Conservation (phyloP, 2,113 vertebrate species). For the Callipepla squamata region DNA sequence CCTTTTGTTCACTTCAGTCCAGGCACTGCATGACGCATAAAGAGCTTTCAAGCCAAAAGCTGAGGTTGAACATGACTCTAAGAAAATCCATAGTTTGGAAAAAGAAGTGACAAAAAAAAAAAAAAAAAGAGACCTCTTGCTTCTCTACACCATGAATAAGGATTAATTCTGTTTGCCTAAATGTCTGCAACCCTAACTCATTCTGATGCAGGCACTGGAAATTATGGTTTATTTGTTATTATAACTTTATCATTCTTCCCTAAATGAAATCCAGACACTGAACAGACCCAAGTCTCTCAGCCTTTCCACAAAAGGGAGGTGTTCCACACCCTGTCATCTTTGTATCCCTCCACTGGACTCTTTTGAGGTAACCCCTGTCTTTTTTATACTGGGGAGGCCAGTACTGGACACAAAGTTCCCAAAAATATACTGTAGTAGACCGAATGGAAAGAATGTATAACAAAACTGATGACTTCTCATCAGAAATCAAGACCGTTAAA, state of each 20-base stretch:
- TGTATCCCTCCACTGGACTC: too few relatives aligned
- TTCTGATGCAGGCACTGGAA: not conserved
- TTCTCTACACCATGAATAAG: not conserved
- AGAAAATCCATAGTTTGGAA: not conserved
- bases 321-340: too few relatives aligned
- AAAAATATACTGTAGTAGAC: not conserved
- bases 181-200: not conserved
- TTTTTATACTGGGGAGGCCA: too few relatives aligned
- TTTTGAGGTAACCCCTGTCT: too few relatives aligned
- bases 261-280: not conserved
- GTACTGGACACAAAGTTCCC: not conserved
- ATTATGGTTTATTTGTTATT: not conserved
- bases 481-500: not conserved
- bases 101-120: not conserved
- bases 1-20: not conserved
- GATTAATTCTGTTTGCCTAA: not conserved
- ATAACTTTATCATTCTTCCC: not conserved
- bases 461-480: not conserved
- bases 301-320: too few relatives aligned
- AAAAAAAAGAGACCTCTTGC: not conserved
- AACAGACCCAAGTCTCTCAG: too few relatives aligned
- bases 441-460: not conserved
- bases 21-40: too few relatives aligned
- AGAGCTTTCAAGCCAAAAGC: not conserved
- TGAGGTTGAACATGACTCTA: not conserved